phyloP scores from a whole-genome alignment of 2,113 vertebrate species.

The Capreolus pygargus region DNA sequence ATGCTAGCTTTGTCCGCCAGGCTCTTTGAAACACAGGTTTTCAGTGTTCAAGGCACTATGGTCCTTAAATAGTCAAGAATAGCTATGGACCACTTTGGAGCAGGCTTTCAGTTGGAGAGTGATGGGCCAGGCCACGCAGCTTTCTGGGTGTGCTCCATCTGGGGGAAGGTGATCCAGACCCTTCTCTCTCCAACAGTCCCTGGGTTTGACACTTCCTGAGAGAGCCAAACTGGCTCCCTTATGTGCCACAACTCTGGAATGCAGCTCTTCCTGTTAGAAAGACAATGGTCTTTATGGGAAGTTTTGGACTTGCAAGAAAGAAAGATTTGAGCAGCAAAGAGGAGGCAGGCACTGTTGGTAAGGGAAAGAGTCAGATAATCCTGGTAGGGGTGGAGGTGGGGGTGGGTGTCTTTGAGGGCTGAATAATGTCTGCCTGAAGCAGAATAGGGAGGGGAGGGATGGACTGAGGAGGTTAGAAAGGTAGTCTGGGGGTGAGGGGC shows the following conservation, averaged over 20 bases:
- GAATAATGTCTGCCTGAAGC: neutral
- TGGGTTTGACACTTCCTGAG: neutral
- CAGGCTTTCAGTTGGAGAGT: neutral
- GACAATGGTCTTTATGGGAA: neutral
- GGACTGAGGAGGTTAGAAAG: neutral
- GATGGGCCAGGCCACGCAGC: neutral
- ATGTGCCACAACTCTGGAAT: neutral
- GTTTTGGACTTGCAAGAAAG: neutral
- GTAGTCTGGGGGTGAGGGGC: neutral
- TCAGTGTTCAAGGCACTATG: fast-evolving
- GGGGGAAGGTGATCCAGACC: neutral
- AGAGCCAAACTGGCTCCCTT: neutral
- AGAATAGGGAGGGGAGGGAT: neutral
- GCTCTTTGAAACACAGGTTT: neutral
- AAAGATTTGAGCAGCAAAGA: neutral
- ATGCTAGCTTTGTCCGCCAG: neutral
- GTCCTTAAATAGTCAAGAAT: neutral
- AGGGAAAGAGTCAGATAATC: neutral
- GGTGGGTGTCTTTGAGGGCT: no score
- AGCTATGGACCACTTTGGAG: neutral
- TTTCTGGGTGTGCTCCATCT: neutral
- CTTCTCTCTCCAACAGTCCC: neutral
- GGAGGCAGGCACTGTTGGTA: neutral
- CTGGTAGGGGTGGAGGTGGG: fast-evolving
- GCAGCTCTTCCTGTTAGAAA: neutral